Percentiles rank a stretch among this genome's conserved stretches.
Conservation (phyloP, 2,888 invertebrate genomes). For the Morpho deidamia region DNA sequence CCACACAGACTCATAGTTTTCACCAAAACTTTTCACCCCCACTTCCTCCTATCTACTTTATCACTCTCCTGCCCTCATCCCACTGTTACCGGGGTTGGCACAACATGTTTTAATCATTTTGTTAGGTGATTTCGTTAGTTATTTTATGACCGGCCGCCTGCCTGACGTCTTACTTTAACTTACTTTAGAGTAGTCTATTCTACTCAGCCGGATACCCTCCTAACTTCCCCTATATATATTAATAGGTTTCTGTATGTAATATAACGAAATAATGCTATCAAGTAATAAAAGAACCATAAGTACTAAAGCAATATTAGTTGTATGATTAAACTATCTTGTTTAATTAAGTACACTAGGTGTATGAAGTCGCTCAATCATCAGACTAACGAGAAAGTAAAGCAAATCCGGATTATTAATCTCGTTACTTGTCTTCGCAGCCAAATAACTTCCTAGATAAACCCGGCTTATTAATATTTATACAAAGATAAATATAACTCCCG, state of each 20-base stretch:
- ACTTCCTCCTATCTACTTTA: too few species aligned
- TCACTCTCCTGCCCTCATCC: too few species aligned
- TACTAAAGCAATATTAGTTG: neutral
- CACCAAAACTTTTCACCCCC: too few species aligned
- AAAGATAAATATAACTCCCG: conserved; percentile 36
- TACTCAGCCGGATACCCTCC: neutral
- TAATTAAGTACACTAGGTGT: conserved; percentile 13
- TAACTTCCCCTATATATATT: too few species aligned
- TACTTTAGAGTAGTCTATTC: too few species aligned
- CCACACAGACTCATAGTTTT: too few species aligned
- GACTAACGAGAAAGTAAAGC: conserved; percentile 24
- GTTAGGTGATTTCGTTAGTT: too few species aligned
- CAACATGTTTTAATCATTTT: too few species aligned
- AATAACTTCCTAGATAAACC: conserved; percentile 24
- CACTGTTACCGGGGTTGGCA: too few species aligned
- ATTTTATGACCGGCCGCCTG: too few species aligned
- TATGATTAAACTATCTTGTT: neutral
- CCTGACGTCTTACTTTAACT: too few species aligned
- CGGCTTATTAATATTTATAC: conserved; percentile 34
- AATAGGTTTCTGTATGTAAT: neutral
- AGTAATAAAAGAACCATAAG: neutral
- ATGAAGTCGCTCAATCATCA: conserved; percentile 18
- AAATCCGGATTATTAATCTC: conserved; percentile 28
- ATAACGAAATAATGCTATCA: neutral
- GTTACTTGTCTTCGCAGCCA: conserved; percentile 21